phyloP scores from a whole-genome alignment of 2,888 invertebrate species.

The Hyles lineata region DNA sequence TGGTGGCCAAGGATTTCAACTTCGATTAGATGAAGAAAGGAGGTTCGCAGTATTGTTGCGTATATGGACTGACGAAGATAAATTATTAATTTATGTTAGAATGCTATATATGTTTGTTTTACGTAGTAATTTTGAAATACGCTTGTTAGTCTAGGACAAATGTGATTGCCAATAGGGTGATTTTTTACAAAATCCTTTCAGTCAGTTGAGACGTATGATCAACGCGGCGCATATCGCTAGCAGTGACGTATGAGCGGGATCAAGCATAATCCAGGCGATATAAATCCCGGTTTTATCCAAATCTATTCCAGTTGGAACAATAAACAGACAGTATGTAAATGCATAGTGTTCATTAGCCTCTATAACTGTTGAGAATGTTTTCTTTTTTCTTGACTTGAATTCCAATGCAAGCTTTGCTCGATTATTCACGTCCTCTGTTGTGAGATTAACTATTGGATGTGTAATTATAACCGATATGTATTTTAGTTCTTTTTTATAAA shows the following conservation, averaged over 20 bases:
- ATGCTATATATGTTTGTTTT: too few species aligned
- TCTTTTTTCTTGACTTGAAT: background rate
- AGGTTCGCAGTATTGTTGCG: too few species aligned
- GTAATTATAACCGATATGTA: too few species aligned
- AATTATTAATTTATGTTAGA: too few species aligned
- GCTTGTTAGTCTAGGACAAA: background rate
- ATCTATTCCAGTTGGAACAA: background rate
- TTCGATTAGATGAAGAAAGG: too few species aligned
- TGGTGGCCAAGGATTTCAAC: too few species aligned
- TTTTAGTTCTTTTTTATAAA: too few species aligned
- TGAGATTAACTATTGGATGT: too few species aligned
- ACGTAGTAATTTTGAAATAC: too few species aligned
- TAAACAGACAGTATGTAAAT: slow-evolving; percentile 1
- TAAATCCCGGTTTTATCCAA: background rate
- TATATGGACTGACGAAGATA: too few species aligned
- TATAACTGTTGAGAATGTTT: background rate
- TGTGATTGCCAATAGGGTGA: background rate
- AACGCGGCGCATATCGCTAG: background rate
- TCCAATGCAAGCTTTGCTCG: too few species aligned
- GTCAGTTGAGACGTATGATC: slow-evolving; percentile 1
- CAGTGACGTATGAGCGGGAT: background rate
- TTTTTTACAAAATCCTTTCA: slow-evolving; percentile 5
- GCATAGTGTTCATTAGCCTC: background rate
- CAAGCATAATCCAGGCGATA: background rate
- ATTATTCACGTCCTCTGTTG: too few species aligned